A percentile compares a stretch with the other conserved stretches of the same genome.
phyloP scores from a whole-genome alignment of 2,797 vertebrate species.

The Phyllotis vaccarum region DNA sequence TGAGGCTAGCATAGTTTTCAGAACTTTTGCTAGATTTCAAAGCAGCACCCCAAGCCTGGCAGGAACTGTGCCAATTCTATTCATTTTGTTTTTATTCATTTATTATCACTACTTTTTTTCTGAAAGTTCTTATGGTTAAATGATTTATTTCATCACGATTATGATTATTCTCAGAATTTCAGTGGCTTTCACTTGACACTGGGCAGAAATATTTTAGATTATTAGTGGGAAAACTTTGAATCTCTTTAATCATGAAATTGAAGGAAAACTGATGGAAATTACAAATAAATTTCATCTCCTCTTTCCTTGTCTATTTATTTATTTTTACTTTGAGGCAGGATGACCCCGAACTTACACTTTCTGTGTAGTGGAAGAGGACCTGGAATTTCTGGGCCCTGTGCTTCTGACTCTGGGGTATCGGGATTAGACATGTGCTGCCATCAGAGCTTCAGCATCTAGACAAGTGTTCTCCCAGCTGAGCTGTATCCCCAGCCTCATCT shows the following conservation, averaged over 20 bases:
- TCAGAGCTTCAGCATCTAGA: background rate
- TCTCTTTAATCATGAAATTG: background rate
- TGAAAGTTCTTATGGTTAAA: background rate
- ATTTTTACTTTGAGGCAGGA: background rate
- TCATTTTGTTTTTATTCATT: constrained; percentile 28
- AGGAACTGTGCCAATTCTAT: background rate
- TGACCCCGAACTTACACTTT: background rate
- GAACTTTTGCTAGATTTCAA: constrained; percentile 6
- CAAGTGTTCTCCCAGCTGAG: background rate
- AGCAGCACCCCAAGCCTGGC: background rate
- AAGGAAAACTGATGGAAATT: constrained; percentile 10
- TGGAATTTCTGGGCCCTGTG: too few species aligned
- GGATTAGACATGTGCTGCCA: background rate
- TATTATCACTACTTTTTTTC: constrained; percentile 2
- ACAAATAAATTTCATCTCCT: background rate
- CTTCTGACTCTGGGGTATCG: background rate
- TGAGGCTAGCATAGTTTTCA: background rate
- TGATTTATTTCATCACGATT: background rate
- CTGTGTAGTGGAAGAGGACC: background rate
- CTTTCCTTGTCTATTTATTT: background rate
- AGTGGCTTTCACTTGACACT: background rate
- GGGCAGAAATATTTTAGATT: background rate
- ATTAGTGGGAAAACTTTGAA: background rate
- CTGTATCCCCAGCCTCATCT: background rate
- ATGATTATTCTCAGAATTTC: background rate